Conservation (phyloP, 2,113 vertebrate genomes). For the Oreotrochilus melanogaster region DNA sequence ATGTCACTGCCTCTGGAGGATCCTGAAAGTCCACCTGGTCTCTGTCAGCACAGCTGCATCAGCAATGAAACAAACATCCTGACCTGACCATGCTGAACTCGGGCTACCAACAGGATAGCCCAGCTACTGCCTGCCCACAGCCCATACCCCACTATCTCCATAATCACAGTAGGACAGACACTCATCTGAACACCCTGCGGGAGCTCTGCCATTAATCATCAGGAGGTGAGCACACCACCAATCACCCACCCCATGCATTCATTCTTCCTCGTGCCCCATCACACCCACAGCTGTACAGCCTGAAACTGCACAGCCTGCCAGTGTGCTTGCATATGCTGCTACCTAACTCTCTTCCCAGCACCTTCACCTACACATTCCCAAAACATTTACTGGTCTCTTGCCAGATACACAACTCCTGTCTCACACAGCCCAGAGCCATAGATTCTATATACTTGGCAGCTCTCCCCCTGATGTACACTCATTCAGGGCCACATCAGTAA, state of each 20-base stretch:
- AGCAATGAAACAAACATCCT: not conserved
- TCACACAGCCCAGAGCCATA: not conserved
- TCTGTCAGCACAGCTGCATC: not conserved
- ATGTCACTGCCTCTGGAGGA: not conserved
- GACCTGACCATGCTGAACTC: rapidly evolving
- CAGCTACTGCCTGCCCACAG: not conserved
- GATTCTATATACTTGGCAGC: not conserved
- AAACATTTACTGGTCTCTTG: not conserved
- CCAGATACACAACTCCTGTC: not conserved
- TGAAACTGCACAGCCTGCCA: not conserved
- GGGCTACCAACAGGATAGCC: not conserved
- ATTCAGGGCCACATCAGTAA: not conserved
- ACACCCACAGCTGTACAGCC: not conserved
- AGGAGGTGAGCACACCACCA: not conserved
- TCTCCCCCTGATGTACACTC: not conserved
- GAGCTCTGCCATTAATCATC: not conserved
- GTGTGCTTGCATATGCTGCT: not conserved
- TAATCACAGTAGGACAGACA: rapidly evolving
- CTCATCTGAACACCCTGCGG: not conserved
- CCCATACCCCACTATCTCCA: rapidly evolving
- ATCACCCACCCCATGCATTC: rapidly evolving
- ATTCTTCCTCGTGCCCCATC: not conserved
- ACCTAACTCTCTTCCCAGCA: not conserved
- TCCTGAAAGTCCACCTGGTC: too few species aligned
- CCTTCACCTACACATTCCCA: not conserved